These are phyloP conservation scores for Sminthurides bifidus DNA, from an alignment of 1,140 invertebrate species.

Conservation along the genomic window DNA sequence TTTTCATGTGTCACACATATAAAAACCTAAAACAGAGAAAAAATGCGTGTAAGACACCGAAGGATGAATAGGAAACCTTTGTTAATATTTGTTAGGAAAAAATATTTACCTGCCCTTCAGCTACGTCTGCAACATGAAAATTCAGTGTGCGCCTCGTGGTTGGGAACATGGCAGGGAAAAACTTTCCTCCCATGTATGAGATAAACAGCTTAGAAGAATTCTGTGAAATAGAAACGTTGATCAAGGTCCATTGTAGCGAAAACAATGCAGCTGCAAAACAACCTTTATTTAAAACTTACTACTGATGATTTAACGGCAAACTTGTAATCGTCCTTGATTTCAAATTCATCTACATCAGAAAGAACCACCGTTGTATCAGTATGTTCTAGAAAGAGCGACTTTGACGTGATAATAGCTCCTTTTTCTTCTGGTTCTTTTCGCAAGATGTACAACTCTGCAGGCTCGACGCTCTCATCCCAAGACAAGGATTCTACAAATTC, in stretches of 20 bases:
- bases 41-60: neutral
- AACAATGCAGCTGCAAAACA: too few relatives aligned
- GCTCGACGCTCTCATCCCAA: conserved; percentile 44
- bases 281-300: too few relatives aligned
- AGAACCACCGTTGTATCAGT: conserved; percentile 45
- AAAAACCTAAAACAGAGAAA: conserved; percentile 41
- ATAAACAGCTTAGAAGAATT: conserved; percentile 60
- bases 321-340: conserved; percentile 68
- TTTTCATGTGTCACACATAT: conserved; percentile 70
- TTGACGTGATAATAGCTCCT: conserved; percentile 48
- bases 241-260: too few relatives aligned
- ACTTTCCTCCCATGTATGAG: conserved; percentile 57
- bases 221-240: conserved; percentile 29
- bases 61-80: neutral
- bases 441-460: conserved; percentile 53
- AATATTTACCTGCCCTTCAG: conserved; percentile 51
- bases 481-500: conserved; percentile 62
- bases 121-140: conserved; percentile 73
- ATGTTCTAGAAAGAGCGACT: conserved; percentile 37
- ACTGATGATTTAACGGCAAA: conserved; percentile 69
- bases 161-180: conserved; percentile 61
- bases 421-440: conserved; percentile 49
- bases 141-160: conserved; percentile 51
- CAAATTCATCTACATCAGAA: conserved; percentile 62
- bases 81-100: neutral